A percentile compares a stretch with the other conserved stretches of the same genome.
Evolutionary conservation across 2,113 vertebrate species (phyloP).

Genomic region (Saccopteryx bilineata): DNA sequence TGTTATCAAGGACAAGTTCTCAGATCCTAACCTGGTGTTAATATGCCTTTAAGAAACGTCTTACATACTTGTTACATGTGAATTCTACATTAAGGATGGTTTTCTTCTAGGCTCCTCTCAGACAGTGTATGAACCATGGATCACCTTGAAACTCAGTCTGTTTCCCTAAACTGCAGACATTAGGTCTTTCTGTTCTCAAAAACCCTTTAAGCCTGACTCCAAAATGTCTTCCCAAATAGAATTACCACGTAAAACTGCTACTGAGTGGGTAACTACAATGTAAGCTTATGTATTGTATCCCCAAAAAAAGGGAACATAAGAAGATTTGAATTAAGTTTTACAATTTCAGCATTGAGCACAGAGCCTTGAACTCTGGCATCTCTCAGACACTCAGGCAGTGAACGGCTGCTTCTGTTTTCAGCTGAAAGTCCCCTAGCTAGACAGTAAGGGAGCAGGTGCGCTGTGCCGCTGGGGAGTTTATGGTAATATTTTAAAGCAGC

Average conservation of each 20-base stretch:
- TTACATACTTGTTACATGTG: not conserved
- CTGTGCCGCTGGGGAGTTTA: not conserved
- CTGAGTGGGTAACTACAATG: not conserved
- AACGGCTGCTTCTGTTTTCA: not conserved
- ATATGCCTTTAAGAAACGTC: not conserved
- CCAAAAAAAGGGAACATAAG: not conserved
- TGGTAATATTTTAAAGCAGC: not conserved
- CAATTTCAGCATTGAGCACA: not conserved
- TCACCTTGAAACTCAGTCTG: not conserved
- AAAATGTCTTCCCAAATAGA: not conserved
- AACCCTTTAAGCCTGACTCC: not conserved
- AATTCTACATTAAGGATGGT: not conserved
- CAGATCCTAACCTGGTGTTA: not conserved
- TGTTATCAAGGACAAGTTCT: not conserved
- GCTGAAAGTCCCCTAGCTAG: not conserved
- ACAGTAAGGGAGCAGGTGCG: not conserved
- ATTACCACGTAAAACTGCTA: not conserved
- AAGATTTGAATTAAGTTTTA: not conserved
- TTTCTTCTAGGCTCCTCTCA: not conserved
- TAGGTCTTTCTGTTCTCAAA: not conserved
- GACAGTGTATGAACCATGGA: not conserved
- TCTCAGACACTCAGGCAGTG: not conserved
- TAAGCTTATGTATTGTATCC: not conserved
- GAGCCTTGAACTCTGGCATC: too few species aligned
- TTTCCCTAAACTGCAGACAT: not conserved